Percentiles rank a stretch among this genome's conserved stretches.
These are phyloP conservation scores for Bothrops jararaca DNA, from an alignment of 2,113 vertebrate species.

Conservation along the genomic window DNA sequence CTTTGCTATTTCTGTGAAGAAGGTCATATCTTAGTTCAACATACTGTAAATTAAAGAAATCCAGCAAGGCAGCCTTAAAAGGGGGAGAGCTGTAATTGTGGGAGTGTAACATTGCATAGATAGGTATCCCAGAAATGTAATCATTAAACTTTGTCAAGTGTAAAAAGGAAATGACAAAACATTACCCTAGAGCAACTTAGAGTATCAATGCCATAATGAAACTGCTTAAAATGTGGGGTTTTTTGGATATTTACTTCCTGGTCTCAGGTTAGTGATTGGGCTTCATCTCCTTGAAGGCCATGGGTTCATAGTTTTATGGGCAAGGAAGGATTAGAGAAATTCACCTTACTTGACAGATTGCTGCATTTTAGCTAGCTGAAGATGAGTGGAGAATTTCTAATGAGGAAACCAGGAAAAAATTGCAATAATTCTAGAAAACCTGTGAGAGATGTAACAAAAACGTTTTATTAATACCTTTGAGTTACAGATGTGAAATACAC, in stretches of 20 bases:
- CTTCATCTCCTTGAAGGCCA: conserved; percentile 26
- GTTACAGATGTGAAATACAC: neutral
- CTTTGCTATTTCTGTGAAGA: conserved; percentile 3
- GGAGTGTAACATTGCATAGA: conserved; percentile 53
- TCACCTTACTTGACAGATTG: conserved; percentile 28
- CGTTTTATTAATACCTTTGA: neutral
- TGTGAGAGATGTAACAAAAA: neutral
- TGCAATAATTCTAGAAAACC: neutral
- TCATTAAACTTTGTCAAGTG: conserved; percentile 61
- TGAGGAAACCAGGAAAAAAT: neutral
- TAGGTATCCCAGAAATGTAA: conserved; percentile 46
- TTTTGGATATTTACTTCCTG: conserved; percentile 45
- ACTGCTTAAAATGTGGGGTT: conserved; percentile 38
- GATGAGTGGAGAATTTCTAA: conserved; percentile 20
- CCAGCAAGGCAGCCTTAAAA: conserved; percentile 51
- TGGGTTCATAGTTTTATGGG: conserved; percentile 8
- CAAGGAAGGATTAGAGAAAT: conserved; percentile 31
- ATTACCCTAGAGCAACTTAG: conserved; percentile 50
- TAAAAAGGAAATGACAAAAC: conserved; percentile 57
- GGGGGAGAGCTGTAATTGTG: conserved; percentile 18
- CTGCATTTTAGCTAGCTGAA: neutral
- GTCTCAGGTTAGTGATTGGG: conserved; percentile 42
- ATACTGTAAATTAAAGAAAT: conserved; percentile 39
- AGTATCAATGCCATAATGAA: conserved; percentile 45
- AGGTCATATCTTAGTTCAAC: conserved; percentile 37